A percentile compares a stretch with the other conserved stretches of the same genome.
Evolutionary conservation across 2,888 invertebrate species (phyloP).

Genomic region (Liodrosophila aerea): DNA sequence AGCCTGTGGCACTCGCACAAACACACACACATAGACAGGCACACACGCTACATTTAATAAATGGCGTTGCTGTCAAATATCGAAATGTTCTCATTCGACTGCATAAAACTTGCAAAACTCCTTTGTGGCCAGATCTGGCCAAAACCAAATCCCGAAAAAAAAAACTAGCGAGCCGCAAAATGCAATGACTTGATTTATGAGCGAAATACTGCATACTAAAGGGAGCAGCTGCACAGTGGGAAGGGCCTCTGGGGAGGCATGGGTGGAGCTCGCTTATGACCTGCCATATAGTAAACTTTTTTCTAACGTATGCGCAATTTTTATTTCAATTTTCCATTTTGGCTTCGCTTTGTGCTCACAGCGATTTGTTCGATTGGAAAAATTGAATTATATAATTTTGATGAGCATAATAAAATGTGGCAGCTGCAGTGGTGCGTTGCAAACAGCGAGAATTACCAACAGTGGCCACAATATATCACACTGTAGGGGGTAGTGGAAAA

Average conservation of each 20-base stretch:
- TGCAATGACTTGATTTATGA: slow-evolving; percentile 70
- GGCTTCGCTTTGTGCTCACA: slow-evolving; percentile 11
- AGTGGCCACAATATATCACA: no score
- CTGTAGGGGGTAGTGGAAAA: no score
- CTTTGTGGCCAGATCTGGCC: slow-evolving; percentile 32
- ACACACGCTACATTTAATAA: slow-evolving; percentile 66
- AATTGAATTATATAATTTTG: slow-evolving; percentile 74
- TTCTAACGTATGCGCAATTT: slow-evolving; percentile 62
- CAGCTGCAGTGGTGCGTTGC: slow-evolving; percentile 50
- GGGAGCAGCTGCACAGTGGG: slow-evolving; percentile 19
- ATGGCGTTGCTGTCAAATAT: slow-evolving; percentile 51
- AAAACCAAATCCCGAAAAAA: slow-evolving; percentile 15
- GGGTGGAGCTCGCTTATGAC: slow-evolving; percentile 38
- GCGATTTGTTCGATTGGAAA: slow-evolving; percentile 71
- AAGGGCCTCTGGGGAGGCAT: slow-evolving; percentile 13
- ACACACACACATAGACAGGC: slow-evolving; percentile 24
- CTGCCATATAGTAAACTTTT: slow-evolving; percentile 54
- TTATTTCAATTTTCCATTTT: slow-evolving; percentile 1
- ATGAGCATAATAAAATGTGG: slow-evolving; percentile 67
- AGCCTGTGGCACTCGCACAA: slow-evolving; percentile 22
- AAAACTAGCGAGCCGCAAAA: slow-evolving; percentile 47
- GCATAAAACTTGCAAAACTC: slow-evolving; percentile 37
- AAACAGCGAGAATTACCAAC: neutral
- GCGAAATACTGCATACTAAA: no score
- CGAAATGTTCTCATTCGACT: slow-evolving; percentile 35